Percentiles rank a stretch among this genome's conserved stretches.
These are phyloP conservation scores for Halisarca cf. caerulea DNA, from an alignment of 37 sponge, comb jelly and placozoan species.

Conservation along the genomic window DNA sequence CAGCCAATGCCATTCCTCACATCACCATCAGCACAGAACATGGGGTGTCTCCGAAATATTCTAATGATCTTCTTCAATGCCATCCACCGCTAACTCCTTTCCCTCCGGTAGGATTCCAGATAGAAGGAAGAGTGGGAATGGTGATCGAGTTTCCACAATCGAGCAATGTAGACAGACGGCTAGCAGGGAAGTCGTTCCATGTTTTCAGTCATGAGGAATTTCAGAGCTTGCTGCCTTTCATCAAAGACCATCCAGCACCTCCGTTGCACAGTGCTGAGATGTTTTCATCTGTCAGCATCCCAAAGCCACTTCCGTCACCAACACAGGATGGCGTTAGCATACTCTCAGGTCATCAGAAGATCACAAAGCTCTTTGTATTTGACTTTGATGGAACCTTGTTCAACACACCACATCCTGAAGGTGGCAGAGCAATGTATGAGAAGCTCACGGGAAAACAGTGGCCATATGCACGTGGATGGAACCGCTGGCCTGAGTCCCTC, in stretches of 20 bases:
- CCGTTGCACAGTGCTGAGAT: no score
- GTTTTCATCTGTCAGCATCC: not conserved
- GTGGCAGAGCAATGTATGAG: constrained; percentile 68
- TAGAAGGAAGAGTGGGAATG: constrained; percentile 24
- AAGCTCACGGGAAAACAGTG: constrained; percentile 59
- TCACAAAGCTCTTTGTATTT: constrained; percentile 74
- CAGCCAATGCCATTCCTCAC: constrained; percentile 66
- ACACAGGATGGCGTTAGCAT: constrained; percentile 18
- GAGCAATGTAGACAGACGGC: not conserved
- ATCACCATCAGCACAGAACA: constrained; percentile 76
- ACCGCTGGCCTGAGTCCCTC: constrained; percentile 71
- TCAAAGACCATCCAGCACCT: not conserved
- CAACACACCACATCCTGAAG: constrained; percentile 54
- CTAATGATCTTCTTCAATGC: constrained; percentile 65
- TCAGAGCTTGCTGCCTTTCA: constrained; percentile 1
- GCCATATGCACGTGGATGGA: constrained; percentile 68
- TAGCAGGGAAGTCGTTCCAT: not conserved
- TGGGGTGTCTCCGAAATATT: constrained; percentile 42
- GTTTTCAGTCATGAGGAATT: constrained; percentile 1
- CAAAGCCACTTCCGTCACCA: not conserved
- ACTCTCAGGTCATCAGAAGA: constrained; percentile 47
- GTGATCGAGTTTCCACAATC: not conserved
- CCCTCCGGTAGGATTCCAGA: not conserved
- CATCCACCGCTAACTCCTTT: not conserved
- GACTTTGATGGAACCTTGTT: constrained; percentile 92